Evolutionary conservation across 2,888 invertebrate genomes (phyloP), one percentile per base, ranked within the genome.

Genomic region (Agrilus biguttatus): DNA sequence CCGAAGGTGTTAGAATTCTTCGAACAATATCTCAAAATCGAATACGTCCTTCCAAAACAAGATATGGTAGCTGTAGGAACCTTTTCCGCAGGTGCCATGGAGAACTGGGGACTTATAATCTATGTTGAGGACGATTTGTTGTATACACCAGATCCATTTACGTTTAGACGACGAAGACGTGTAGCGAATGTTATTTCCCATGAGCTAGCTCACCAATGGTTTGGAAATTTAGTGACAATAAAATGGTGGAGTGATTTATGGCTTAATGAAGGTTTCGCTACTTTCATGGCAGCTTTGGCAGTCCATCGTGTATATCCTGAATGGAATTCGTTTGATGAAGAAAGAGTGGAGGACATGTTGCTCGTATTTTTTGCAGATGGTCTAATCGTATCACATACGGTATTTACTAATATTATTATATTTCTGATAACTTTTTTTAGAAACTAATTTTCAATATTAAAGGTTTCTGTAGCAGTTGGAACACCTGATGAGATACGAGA

Each of bases 51-150:
- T 7, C 78, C 80, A 1, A 84, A 84, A 62, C 77, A 79, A 54
- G 87, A 87, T 65, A 83, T 86, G 82, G 73, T 83, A 12, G 85
- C 85, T 8, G 74, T 88, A 40, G 85, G 75, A 86, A 0, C 85
- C 86, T 65, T 86, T 86, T 65, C 67, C 74, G 3, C 83, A 0
- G 82, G 80, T 0, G 84, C 83, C 45, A 85, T 85, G 84, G 77
- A 77, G 58, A 77, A 78, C 56, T 84, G 84, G 83, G 80, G 89
- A 2, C 69, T 91, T 45, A 81, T 92, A 51, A 90, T 89, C 0
- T 91, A 87, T 67, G 67, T 81, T 33, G 87, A 87, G 59, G 77
- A 78, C 0, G 76, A 78, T 0, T 61, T 87, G 49, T 66, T 87
- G 5, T 84, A 75, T 54, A 19, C 19, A 4, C 5, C 19, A 5